These are phyloP conservation scores for Anthophora plumipes DNA, from an alignment of 2,888 invertebrate species.

Conservation along the genomic window DNA sequence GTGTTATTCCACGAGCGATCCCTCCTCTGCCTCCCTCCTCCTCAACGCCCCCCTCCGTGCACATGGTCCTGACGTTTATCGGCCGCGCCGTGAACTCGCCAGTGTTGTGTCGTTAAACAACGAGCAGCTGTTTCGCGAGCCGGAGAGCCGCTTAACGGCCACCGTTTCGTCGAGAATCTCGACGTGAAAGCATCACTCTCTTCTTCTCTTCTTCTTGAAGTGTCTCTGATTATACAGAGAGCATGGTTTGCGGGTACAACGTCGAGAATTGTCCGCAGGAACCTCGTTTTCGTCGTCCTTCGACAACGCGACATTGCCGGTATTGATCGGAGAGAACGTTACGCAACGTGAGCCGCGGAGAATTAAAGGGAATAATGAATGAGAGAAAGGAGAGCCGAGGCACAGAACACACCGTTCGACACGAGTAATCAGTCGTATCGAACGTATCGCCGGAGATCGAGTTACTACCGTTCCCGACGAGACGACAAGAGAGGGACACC, in stretches of 20 bases:
- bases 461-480: constrained; percentile 15
- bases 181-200: background rate
- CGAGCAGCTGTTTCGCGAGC: constrained; percentile 48
- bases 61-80: constrained; percentile 50
- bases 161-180: background rate
- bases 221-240: background rate
- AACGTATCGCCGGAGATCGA: constrained; percentile 1
- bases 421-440: constrained; percentile 34
- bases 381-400: constrained; percentile 65
- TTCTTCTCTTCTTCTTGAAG: background rate
- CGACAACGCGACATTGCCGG: constrained; percentile 51
- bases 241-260: constrained; percentile 9
- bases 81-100: constrained; percentile 26
- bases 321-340: constrained; percentile 40
- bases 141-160: constrained; percentile 15
- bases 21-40: background rate
- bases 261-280: background rate
- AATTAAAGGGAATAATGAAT: constrained; percentile 68
- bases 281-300: constrained; percentile 43
- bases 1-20: constrained; percentile 22
- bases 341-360: constrained; percentile 47
- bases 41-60: background rate
- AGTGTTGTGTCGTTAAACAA: constrained; percentile 61
- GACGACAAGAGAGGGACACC: constrained; percentile 1
- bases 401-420: constrained; percentile 35